A percentile compares a stretch with the other conserved stretches of the same genome.
phyloP scores from a whole-genome alignment of 2,113 vertebrate genomes.

The Telmatochromis sp. region DNA sequence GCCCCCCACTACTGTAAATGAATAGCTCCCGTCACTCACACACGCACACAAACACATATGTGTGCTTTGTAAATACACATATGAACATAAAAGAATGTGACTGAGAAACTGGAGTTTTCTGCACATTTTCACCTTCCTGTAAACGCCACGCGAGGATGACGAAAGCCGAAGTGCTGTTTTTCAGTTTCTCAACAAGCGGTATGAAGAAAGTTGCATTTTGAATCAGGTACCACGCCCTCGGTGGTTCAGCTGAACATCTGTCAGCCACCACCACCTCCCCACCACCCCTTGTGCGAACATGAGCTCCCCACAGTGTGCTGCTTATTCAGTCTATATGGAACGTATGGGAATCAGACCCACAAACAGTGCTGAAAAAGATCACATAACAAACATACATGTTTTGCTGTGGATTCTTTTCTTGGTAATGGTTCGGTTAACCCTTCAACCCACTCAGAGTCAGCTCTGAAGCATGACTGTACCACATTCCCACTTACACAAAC shows the following conservation, averaged over 20 bases:
- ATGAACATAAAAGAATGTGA: neutral
- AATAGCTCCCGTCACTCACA: slow-evolving; percentile 17
- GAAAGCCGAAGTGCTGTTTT: neutral
- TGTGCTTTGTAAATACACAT: neutral
- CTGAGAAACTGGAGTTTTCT: neutral
- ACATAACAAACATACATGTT: slow-evolving; percentile 23
- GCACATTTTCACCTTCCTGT: neutral
- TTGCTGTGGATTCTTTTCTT: slow-evolving; percentile 20
- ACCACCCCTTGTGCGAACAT: neutral
- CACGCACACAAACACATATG: slow-evolving; percentile 11
- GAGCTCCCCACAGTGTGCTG: neutral
- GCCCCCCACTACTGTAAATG: slow-evolving; percentile 64
- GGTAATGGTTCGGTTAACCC: slow-evolving; percentile 34
- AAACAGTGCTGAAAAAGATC: neutral
- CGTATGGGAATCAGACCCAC: slow-evolving; percentile 29
- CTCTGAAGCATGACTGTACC: slow-evolving; percentile 3
- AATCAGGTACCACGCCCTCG: slow-evolving; percentile 39
- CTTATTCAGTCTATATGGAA: slow-evolving; percentile 26
- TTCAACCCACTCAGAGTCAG: slow-evolving; percentile 11
- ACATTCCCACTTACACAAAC: slow-evolving; percentile 1
- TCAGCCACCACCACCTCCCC: neutral
- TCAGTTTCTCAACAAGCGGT: slow-evolving; percentile 16
- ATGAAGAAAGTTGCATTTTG: slow-evolving; percentile 7
- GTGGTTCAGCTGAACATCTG: slow-evolving; percentile 42
- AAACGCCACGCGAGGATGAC: neutral